Evolutionary conservation across 2,797 vertebrate genomes (phyloP).

Genomic region (Austrolebias charrua): DNA sequence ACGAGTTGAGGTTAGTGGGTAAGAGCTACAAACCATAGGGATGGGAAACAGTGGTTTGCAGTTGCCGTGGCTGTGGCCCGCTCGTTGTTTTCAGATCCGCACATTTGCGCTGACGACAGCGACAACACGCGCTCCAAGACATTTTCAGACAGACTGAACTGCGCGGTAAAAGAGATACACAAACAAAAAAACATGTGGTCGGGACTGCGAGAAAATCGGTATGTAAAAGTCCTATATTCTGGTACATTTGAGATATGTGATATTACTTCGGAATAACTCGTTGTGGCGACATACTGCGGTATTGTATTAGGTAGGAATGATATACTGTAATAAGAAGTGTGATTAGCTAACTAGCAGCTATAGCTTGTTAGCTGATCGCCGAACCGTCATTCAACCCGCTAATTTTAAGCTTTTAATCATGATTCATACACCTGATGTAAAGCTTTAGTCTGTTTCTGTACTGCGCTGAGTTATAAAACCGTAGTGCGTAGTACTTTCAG

Average conservation of each 20-base stretch:
- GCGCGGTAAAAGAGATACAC: constrained; percentile 79
- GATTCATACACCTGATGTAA: background rate
- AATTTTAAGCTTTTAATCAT: background rate
- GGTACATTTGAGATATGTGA: rapidly evolving
- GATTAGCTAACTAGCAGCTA: constrained; percentile 65
- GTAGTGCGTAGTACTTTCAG: background rate
- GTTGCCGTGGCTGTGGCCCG: rapidly evolving
- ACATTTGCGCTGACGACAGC: constrained; percentile 11
- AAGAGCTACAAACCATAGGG: constrained; percentile 26
- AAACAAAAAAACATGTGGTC: constrained; percentile 80
- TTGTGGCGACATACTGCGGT: too few relatives aligned
- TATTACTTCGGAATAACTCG: background rate
- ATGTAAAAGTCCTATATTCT: constrained; percentile 21
- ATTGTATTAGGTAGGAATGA: background rate
- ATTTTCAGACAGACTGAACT: constrained; percentile 55
- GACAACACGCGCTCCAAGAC: constrained; percentile 8
- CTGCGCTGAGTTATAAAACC: background rate
- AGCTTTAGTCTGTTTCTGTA: too few relatives aligned
- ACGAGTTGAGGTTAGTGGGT: background rate
- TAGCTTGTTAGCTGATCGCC: constrained; percentile 60
- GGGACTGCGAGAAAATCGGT: constrained; percentile 31
- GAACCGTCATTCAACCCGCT: constrained; percentile 31
- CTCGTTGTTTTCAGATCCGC: constrained; percentile 33
- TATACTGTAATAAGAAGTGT: constrained; percentile 25
- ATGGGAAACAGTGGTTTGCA: background rate